These are phyloP conservation scores for Eupithecia tripunctaria DNA, from an alignment of 2,888 invertebrate genomes.

Conservation along the genomic window DNA sequence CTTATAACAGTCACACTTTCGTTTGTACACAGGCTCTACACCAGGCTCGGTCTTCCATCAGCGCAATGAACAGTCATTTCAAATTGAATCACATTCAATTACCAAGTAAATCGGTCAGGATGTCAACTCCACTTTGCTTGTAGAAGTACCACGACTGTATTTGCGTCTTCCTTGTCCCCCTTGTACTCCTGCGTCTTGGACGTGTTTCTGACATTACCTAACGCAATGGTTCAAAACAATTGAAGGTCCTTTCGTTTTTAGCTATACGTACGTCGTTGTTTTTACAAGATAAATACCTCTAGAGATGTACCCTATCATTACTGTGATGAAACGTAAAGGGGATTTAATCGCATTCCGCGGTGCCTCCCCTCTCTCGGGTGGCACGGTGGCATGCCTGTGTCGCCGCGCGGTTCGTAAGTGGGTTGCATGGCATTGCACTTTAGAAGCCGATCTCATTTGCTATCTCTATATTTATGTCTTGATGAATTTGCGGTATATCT, in stretches of 20 bases:
- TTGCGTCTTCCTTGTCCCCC: constrained; percentile 42
- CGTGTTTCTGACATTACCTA: neutral
- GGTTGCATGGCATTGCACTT: constrained; percentile 54
- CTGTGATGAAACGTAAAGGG: constrained; percentile 66
- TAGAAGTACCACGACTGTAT: constrained; percentile 42
- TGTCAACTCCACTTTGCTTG: constrained; percentile 54
- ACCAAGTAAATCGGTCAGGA: constrained; percentile 67
- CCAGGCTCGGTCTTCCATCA: constrained; percentile 54
- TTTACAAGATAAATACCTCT: constrained; percentile 50
- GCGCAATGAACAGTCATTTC: constrained; percentile 59
- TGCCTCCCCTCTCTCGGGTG: constrained; percentile 55
- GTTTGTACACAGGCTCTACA: constrained; percentile 52
- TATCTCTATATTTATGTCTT: neutral
- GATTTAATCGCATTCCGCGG: constrained; percentile 76
- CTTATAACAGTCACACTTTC: constrained; percentile 50
- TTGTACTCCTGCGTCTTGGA: constrained; percentile 27
- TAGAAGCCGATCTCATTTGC: constrained; percentile 18
- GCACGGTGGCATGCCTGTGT: constrained; percentile 60
- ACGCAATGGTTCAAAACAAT: neutral
- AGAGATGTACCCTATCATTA: constrained; percentile 54
- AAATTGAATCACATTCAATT: constrained; percentile 71
- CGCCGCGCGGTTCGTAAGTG: constrained; percentile 53
- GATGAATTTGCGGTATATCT: neutral
- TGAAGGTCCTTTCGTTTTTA: neutral
- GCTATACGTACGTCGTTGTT: constrained; percentile 17